Conservation (phyloP, 2,797 vertebrate genomes). For the Botia almorhae region DNA sequence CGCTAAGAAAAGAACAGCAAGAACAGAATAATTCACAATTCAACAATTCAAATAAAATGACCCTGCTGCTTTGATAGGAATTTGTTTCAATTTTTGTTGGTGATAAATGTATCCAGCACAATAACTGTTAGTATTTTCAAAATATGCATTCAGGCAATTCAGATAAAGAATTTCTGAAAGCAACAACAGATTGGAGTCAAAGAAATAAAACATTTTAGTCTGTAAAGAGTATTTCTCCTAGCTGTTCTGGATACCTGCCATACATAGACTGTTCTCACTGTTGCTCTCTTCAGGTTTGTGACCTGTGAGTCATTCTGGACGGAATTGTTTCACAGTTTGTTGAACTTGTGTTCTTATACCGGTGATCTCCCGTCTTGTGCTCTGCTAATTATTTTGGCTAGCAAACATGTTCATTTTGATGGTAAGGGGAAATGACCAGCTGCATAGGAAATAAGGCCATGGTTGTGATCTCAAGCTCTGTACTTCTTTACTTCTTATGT, state of each 20-base stretch:
- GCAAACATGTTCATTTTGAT: not conserved
- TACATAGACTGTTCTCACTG: conserved; percentile 69
- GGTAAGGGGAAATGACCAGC: not conserved
- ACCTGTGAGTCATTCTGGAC: too few species aligned
- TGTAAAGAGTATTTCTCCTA: conserved; percentile 63
- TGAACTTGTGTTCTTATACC: conserved; percentile 67
- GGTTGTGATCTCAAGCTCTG: not conserved
- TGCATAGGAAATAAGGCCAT: too few species aligned
- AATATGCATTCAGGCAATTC: not conserved
- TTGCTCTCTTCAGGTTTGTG: not conserved
- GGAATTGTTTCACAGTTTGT: conserved; percentile 54
- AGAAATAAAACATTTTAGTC: conserved; percentile 14
- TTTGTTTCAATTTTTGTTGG: not conserved
- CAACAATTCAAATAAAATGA: too few species aligned
- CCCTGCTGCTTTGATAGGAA: too few species aligned
- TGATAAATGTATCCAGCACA: not conserved
- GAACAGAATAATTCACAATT: too few species aligned
- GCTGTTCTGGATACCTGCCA: conserved; percentile 11
- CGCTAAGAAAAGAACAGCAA: too few species aligned
- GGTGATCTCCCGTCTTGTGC: conserved; percentile 64
- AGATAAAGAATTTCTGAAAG: not conserved
- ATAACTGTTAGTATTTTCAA: not conserved
- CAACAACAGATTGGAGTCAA: not conserved
- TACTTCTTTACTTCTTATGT: not conserved
- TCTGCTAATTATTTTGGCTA: conserved; percentile 62